Evolutionary conservation across 2,113 vertebrate genomes (phyloP).

Genomic region (Pseudorhombus dupliciocellatus): DNA sequence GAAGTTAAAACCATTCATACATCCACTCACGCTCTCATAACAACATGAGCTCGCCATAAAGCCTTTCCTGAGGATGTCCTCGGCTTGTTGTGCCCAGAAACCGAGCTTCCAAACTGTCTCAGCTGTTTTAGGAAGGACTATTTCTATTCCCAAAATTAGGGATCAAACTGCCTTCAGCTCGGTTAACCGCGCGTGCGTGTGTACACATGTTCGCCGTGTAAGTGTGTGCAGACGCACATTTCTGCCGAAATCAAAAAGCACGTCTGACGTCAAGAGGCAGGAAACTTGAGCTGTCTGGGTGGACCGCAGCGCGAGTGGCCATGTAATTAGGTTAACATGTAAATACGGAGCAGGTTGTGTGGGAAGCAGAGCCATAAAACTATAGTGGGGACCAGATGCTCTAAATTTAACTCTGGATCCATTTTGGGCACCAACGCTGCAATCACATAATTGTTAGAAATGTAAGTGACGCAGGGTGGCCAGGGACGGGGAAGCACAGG

Average conservation of each 20-base stretch:
- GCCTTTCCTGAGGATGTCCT: constrained; percentile 63
- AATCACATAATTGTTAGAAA: constrained; percentile 81
- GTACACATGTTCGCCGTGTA: constrained; percentile 7
- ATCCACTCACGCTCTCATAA: background rate
- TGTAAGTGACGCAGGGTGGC: constrained; percentile 62
- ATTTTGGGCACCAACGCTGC: constrained; percentile 70
- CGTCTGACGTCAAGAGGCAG: constrained; percentile 80
- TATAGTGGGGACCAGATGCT: constrained; percentile 75
- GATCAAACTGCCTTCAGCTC: constrained; percentile 13
- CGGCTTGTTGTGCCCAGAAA: constrained; percentile 32
- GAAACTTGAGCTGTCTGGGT: constrained; percentile 76
- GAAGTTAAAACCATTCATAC: background rate
- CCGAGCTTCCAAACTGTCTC: constrained; percentile 32
- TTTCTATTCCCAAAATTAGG: constrained; percentile 46
- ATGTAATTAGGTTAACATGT: constrained; percentile 82
- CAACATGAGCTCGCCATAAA: constrained; percentile 21
- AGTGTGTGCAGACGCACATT: constrained; percentile 18
- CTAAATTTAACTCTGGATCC: constrained; percentile 77
- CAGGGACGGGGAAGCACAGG: constrained; percentile 49
- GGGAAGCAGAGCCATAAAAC: constrained; percentile 76
- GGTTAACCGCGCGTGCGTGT: background rate
- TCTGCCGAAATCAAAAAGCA: constrained; percentile 64
- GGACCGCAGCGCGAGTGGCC: constrained; percentile 74
- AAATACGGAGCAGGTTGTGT: constrained; percentile 78
- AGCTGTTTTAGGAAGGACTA: constrained; percentile 44